A percentile compares a stretch with the other conserved stretches of the same genome.
phyloP scores from a whole-genome alignment of 2,113 vertebrate species.

The Phyllopteryx taeniolatus region DNA sequence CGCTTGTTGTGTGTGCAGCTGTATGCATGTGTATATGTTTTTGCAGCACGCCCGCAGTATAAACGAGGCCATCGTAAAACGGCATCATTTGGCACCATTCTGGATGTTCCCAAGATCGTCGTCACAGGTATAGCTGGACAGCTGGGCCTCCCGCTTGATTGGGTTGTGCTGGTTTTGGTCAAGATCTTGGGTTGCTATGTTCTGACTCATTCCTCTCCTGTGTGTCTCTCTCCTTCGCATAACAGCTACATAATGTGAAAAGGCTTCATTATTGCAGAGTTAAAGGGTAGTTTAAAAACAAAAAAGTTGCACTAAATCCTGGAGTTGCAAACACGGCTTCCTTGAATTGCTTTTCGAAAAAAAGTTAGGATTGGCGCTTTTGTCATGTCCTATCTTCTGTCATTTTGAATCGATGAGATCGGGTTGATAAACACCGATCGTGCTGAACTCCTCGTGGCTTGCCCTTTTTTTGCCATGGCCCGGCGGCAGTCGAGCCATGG shows the following conservation, averaged over 20 bases:
- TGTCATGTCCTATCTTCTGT: slow-evolving; percentile 36
- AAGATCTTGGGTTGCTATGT: slow-evolving; percentile 37
- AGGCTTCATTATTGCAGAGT: background rate
- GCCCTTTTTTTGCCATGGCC: slow-evolving; percentile 11
- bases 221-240: slow-evolving; percentile 83
- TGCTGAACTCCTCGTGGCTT: slow-evolving; percentile 51
- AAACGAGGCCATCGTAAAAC: slow-evolving; percentile 99
- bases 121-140: slow-evolving; percentile 91
- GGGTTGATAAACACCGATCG: background rate
- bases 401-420: background rate
- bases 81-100: slow-evolving; percentile 98
- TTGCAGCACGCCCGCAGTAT: slow-evolving; percentile 90
- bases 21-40: slow-evolving; percentile 84
- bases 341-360: slow-evolving; percentile 6
- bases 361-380: slow-evolving; percentile 28
- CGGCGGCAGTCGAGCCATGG: slow-evolving; percentile 34
- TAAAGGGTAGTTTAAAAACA: background rate
- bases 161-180: slow-evolving; percentile 41
- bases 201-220: slow-evolving; percentile 49
- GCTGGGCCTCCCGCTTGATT: slow-evolving; percentile 47
- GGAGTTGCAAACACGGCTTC: slow-evolving; percentile 45
- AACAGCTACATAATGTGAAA: background rate
- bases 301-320: too few relatives aligned
- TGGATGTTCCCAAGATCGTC: slow-evolving; percentile 99
- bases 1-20: slow-evolving; percentile 81